phyloP scores from a whole-genome alignment of 2,113 vertebrate genomes.

The Lathamus discolor region DNA sequence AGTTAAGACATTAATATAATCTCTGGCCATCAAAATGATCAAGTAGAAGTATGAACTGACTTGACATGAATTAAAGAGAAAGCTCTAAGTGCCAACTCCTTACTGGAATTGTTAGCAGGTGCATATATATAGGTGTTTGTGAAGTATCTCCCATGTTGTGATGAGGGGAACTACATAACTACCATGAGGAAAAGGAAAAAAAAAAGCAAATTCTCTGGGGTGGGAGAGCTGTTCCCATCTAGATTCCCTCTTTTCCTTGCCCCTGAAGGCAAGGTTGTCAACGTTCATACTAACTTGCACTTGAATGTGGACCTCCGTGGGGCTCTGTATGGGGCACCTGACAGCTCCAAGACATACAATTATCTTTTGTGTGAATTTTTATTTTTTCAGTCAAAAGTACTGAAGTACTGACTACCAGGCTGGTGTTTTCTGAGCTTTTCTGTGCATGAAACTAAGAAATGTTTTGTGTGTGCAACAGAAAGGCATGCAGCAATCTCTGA shows the following conservation, averaged over 20 bases:
- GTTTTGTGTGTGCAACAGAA: not conserved
- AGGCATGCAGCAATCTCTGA: not conserved
- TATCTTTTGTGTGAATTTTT: not conserved
- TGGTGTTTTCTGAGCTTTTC: not conserved
- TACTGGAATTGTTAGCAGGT: not conserved
- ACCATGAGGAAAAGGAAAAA: not conserved
- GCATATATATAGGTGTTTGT: not conserved
- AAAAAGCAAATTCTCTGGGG: not conserved
- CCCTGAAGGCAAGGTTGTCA: not conserved
- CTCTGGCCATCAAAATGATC: not conserved
- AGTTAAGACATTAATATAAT: not conserved
- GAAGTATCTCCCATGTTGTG: not conserved
- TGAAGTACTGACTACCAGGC: not conserved
- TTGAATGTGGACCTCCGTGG: not conserved
- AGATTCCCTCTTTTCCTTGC: not conserved
- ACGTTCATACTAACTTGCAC: not conserved
- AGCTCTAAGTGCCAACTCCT: not conserved
- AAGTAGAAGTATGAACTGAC: not conserved
- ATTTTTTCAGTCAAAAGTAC: not conserved
- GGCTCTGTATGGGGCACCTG: fast-evolving
- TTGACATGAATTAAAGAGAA: not conserved
- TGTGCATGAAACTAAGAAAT: not conserved
- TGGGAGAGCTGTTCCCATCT: not conserved
- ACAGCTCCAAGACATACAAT: not conserved
- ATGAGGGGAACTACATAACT: not conserved